Base-by-base conservation (phyloP, 2,113 vertebrate genomes). In the Aramus guarauna region DNA sequence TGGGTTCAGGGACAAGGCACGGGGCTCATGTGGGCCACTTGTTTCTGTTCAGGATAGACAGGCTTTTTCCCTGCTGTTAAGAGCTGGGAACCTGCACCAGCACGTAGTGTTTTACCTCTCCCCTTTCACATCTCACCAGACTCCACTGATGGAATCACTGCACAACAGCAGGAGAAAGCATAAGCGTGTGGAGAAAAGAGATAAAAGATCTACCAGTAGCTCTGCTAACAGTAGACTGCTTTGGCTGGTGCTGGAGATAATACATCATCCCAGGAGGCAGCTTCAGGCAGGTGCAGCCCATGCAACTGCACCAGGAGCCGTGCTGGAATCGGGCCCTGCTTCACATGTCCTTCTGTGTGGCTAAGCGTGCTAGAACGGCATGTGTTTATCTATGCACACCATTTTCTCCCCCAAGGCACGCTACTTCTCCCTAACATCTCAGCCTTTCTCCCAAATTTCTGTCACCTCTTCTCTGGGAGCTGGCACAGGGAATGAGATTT, bases 351-450 rank as follows among this genome's bases (percentile, higher is more conserved):
- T 68, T 16, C 39, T 11, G 10, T 0, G 34, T 5, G 67, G 50
- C 84, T 7, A 2, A 34, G 63, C 0, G 13, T 50, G 56, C 87
- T 67, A 3, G 24, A 10, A 59, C 88, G 94, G 91, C 64, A 92
- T n/a, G 3, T 30, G 55, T 77, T 93, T 86, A 92, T 94, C 95
- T 96, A 92, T 96, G 95, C 96, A 97, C 94, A 92, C 94, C 86
- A n/a, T 88, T 88, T 82, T 47, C 85, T 75, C 84, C 84, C 94
- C 90, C 87, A 11, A 27, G 81, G 73, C 85, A 48, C 80, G 88
- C 92, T 22, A 7, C 55, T 71, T 43, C 75, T 88, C 93, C 93
- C 90, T 9, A 1, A 14, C 52, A 71, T 47, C 79, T 75, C 85
- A 48, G 85, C 91, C 86, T 87, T 74, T 74, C 90, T 90, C 79